phyloP scores from a whole-genome alignment of 2,797 vertebrate genomes.

The Anguilla megastoma region DNA sequence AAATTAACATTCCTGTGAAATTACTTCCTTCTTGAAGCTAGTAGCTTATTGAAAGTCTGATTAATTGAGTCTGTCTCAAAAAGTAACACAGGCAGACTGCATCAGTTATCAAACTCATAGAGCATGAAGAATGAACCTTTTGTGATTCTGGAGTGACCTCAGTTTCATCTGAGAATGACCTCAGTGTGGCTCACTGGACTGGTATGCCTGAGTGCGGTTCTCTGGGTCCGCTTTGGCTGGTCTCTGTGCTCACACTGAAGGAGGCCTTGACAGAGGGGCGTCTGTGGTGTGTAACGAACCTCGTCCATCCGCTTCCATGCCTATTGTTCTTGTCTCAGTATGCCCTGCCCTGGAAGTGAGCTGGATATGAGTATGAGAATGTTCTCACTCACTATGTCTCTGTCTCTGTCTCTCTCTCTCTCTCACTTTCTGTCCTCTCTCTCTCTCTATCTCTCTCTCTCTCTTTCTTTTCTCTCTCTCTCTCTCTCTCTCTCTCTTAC shows the following conservation, averaged over 20 bases:
- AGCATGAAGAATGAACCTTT: background rate
- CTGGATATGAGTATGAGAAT: background rate
- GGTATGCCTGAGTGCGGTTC: background rate
- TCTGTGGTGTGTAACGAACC: background rate
- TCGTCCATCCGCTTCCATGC: background rate
- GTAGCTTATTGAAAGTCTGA: background rate
- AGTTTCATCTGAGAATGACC: background rate
- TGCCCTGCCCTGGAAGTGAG: background rate
- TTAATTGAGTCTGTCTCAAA: background rate
- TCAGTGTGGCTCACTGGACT: background rate
- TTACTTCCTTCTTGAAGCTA: background rate
- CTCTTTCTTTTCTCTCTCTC: background rate
- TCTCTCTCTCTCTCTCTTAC: background rate
- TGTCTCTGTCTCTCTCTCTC: background rate
- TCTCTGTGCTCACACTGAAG: background rate
- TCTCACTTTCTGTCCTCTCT: background rate
- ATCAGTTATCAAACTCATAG: background rate
- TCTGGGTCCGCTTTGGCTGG: background rate
- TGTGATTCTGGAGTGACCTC: background rate
- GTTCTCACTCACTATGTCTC: background rate
- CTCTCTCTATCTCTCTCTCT: background rate
- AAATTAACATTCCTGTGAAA: background rate
- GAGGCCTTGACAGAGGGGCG: background rate
- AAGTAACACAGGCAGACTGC: background rate
- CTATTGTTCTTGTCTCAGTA: constrained; percentile 2